A percentile compares a stretch with the other conserved stretches of the same genome.
Conservation (phyloP, 2,797 vertebrate species). For the Acipenser ruthenus region DNA sequence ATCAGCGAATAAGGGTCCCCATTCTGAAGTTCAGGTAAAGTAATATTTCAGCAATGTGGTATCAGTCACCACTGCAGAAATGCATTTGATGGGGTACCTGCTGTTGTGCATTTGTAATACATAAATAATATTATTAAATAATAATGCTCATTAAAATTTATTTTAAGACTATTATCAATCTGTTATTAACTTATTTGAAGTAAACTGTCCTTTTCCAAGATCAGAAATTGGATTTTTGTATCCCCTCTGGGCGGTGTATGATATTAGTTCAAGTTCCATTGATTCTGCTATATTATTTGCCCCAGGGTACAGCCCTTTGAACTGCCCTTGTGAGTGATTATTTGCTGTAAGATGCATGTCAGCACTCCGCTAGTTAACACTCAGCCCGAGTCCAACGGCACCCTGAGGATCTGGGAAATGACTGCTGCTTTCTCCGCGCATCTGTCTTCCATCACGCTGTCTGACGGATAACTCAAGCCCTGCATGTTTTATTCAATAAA, state of each 20-base stretch:
- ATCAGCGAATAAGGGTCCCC: too few species aligned
- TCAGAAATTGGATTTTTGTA: constrained; percentile 48
- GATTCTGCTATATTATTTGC: constrained; percentile 70
- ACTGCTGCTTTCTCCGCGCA: constrained; percentile 64
- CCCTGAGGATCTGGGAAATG: constrained; percentile 66
- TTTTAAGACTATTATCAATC: too few species aligned
- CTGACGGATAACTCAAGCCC: not conserved
- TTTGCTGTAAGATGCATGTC: constrained; percentile 68
- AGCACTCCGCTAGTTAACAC: constrained; percentile 68
- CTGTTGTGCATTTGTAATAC: too few species aligned
- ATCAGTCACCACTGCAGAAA: too few species aligned
- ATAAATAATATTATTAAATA: too few species aligned
- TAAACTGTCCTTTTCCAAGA: constrained; percentile 45
- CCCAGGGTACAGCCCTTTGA: constrained; percentile 71
- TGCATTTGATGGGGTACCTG: too few species aligned
- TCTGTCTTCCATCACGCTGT: constrained; percentile 62
- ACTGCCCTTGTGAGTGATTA: constrained; percentile 69
- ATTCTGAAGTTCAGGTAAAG: too few species aligned
- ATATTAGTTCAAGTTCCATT: constrained; percentile 68
- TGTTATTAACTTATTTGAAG: not conserved
- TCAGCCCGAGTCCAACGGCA: constrained; percentile 51
- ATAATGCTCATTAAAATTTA: too few species aligned
- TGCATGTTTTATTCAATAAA: constrained; percentile 5
- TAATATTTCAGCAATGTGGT: too few species aligned
- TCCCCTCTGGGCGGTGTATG: constrained; percentile 53